A percentile compares a stretch with the other conserved stretches of the same genome.
These are phyloP conservation scores for Hydra vulgaris DNA, from an alignment of 30 jellyfish, hydroid and myxozoan species.

Conservation along the genomic window DNA sequence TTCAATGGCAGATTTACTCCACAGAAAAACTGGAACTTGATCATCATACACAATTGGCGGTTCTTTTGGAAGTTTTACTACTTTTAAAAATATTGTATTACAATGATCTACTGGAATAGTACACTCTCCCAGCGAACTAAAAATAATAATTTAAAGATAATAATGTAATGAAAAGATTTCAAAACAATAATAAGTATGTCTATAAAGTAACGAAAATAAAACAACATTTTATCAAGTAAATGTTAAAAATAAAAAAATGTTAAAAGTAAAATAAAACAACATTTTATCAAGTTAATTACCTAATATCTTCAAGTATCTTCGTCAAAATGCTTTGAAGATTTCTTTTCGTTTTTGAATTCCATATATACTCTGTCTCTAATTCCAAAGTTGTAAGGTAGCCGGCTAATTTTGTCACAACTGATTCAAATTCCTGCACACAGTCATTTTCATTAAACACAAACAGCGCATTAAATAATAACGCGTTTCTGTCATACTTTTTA, in stretches of 20 bases:
- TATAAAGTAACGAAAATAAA: too few species aligned
- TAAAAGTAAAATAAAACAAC: too few species aligned
- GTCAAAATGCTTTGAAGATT: conserved; percentile 39
- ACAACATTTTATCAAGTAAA: too few species aligned
- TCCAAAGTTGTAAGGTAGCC: conserved; percentile 69
- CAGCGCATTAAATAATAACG: conserved; percentile 58
- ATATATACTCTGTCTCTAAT: conserved; percentile 50
- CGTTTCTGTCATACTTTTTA: conserved; percentile 66
- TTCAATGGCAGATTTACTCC: conserved; percentile 57
- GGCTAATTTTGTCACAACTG: conserved; percentile 64
- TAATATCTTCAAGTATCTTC: conserved; percentile 41
- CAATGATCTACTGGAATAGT: conserved; percentile 61
- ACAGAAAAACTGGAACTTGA: conserved; percentile 69
- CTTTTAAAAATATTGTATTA: conserved; percentile 58
- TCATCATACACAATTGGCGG: conserved; percentile 79
- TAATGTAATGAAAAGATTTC: neutral
- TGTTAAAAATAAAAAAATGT: too few species aligned
- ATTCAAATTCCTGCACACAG: conserved; percentile 45
- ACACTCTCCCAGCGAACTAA: conserved; percentile 55
- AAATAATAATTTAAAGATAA: neutral
- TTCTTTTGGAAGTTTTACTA: conserved; percentile 53
- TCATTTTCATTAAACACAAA: conserved; percentile 70
- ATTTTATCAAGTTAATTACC: neutral
- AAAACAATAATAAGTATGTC: too few species aligned
- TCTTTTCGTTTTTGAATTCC: conserved; percentile 49